Percentiles rank a stretch among this genome's conserved stretches.
phyloP scores from a whole-genome alignment of 2,797 vertebrate species.

The Anableps anableps region DNA sequence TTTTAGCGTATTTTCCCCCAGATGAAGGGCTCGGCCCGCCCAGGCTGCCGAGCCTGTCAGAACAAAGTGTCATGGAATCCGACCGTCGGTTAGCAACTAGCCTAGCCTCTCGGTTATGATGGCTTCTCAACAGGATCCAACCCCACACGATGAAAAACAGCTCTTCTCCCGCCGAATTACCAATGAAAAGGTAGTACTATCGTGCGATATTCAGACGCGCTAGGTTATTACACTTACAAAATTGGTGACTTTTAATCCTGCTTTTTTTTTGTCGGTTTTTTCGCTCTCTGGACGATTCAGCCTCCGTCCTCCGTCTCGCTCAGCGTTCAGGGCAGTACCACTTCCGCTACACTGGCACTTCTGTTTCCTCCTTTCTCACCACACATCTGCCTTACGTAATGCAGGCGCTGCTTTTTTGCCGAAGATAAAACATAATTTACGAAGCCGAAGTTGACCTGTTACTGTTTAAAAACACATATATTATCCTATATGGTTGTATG shows the following conservation, averaged over 20 bases:
- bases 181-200: neutral
- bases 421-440: slow-evolving; percentile 3
- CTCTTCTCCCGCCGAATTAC: slow-evolving; percentile 9
- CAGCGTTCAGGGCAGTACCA: slow-evolving; percentile 85
- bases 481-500: neutral
- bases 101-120: slow-evolving; percentile 50
- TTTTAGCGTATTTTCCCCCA: slow-evolving; percentile 44
- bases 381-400: slow-evolving; percentile 78
- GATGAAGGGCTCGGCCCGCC: slow-evolving; percentile 53
- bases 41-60: slow-evolving; percentile 62
- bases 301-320: slow-evolving; percentile 82
- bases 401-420: slow-evolving; percentile 30
- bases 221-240: slow-evolving; percentile 74
- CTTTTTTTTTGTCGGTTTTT: slow-evolving; percentile 55
- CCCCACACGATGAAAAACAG: slow-evolving; percentile 41
- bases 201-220: neutral
- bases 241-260: slow-evolving; percentile 74
- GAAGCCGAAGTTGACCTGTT: neutral
- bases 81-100: slow-evolving; percentile 54
- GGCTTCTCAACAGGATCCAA: slow-evolving; percentile 58
- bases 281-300: slow-evolving; percentile 75
- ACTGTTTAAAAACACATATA: neutral
- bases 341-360: slow-evolving; percentile 86
- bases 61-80: slow-evolving; percentile 80
- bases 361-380: slow-evolving; percentile 79